Evolutionary conservation across 2,113 vertebrate species (phyloP), one percentile per base, ranked within the genome.

Genomic region (Chlorodrepanis virens): DNA sequence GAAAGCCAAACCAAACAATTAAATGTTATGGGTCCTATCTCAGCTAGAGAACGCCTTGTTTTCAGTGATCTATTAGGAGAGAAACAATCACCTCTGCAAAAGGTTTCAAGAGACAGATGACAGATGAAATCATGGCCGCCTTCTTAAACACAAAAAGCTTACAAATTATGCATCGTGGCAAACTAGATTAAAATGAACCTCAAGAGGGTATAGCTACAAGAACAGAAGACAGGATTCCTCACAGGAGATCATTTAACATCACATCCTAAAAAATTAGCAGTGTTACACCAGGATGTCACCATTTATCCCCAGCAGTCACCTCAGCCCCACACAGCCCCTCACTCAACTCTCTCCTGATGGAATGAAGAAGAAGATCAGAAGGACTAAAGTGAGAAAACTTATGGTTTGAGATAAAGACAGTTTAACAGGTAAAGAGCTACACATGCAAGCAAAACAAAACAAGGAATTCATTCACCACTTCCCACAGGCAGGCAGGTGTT

Each of bases 301-400:
- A 12, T 50, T 71, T 59, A 49, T 45, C 13, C 28, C 17, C 53
- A 68, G 42, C 5, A 4, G 1, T 28, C 37, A 79, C 12, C 5
- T 25, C 10, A 61, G 11, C 10, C 6, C 37, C 45, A 47, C 4
- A 14, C 6, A 75, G 24, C 16, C 2, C 0, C 57, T 60, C 1
- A 0, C 20, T 39, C 42, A 12, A 14, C 27, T 61, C 12, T 14
- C 7, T 63, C 5, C 7, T 5, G 8, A 12, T 12, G 5, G 17
- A 39, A 76, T 10, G 17, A 11, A 29, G 11, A 44, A 63, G 4
- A 52, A 5, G 60, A 85, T 35, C 4, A 10, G 22, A 57, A 61
- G 6, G 4, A 10, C 79, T 14, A 20, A 76, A 80, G 56, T 5
- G 19, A 44, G 52, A 75, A 61, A 79, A 65, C 19, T 15, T 0